phyloP scores from a whole-genome alignment of 2,113 vertebrate genomes.

The Procavia capensis region DNA sequence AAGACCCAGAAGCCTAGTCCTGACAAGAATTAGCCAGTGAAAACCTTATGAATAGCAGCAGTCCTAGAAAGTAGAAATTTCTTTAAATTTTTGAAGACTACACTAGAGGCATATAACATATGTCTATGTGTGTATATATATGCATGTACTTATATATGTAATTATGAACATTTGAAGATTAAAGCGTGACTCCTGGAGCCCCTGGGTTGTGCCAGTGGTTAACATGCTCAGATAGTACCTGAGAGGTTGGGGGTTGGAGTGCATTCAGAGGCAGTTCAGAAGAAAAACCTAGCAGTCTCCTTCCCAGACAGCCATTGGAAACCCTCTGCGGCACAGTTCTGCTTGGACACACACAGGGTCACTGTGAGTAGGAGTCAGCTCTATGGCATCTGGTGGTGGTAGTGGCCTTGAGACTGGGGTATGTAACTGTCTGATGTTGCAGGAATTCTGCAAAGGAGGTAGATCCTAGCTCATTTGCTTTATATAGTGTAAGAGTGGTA shows the following conservation, averaged over 20 bases:
- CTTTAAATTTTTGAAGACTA: background rate
- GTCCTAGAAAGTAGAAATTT: background rate
- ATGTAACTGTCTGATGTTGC: background rate
- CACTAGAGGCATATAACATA: background rate
- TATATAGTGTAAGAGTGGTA: background rate
- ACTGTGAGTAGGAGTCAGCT: background rate
- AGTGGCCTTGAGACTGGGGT: background rate
- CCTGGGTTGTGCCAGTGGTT: background rate
- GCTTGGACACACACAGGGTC: background rate
- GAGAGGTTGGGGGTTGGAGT: background rate
- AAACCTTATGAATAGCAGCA: too few species aligned
- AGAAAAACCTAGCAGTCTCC: background rate
- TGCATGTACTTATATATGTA: background rate
- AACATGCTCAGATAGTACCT: background rate
- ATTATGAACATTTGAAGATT: background rate
- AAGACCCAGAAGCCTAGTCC: too few species aligned
- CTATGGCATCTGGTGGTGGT: background rate
- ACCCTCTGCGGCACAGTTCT: background rate
- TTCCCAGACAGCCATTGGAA: background rate
- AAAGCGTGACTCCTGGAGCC: background rate
- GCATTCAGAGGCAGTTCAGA: background rate
- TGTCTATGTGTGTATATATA: too few species aligned
- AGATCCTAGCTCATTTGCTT: background rate
- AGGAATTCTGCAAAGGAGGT: background rate
- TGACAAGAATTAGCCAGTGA: too few species aligned